Conservation (phyloP, 2,888 invertebrate species). For the Belgica antarctica region DNA sequence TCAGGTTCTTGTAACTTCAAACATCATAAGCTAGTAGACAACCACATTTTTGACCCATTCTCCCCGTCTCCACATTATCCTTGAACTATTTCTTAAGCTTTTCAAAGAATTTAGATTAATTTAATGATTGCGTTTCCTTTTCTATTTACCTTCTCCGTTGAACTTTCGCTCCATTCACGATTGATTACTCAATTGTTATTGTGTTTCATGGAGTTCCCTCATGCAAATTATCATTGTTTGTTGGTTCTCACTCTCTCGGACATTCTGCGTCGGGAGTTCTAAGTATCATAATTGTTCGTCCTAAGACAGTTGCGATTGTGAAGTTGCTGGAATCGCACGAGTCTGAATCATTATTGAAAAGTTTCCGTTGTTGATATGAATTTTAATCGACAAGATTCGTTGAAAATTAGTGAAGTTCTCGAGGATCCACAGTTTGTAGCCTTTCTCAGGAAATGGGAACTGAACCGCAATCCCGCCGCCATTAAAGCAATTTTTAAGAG, state of each 20-base stretch:
- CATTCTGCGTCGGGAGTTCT: not conserved
- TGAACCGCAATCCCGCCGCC: not conserved
- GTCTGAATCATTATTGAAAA: not conserved
- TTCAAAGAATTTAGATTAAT: too few relatives aligned
- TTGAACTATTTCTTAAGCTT: too few relatives aligned
- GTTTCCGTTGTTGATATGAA: conserved; percentile 24
- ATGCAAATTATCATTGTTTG: not conserved
- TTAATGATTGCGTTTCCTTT: too few relatives aligned
- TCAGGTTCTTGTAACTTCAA: too few relatives aligned
- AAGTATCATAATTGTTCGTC: not conserved
- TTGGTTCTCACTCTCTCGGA: not conserved
- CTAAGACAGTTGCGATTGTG: not conserved
- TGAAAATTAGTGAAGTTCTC: conserved; percentile 24
- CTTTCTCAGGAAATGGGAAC: conserved; percentile 31
- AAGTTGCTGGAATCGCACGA: not conserved
- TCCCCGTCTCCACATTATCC: too few relatives aligned
- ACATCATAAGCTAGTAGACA: too few relatives aligned
- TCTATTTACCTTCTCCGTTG: too few relatives aligned
- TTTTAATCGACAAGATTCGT: conserved; percentile 32
- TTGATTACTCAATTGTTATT: too few relatives aligned
- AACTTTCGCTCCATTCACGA: too few relatives aligned
- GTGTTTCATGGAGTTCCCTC: too few relatives aligned
- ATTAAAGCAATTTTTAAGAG: not conserved
- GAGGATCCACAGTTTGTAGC: conserved; percentile 21
- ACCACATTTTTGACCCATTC: too few relatives aligned